Evolutionary conservation across 2,888 invertebrate genomes (phyloP), one percentile per base, ranked within the genome.

Genomic region (Eretmocerus hayati): DNA sequence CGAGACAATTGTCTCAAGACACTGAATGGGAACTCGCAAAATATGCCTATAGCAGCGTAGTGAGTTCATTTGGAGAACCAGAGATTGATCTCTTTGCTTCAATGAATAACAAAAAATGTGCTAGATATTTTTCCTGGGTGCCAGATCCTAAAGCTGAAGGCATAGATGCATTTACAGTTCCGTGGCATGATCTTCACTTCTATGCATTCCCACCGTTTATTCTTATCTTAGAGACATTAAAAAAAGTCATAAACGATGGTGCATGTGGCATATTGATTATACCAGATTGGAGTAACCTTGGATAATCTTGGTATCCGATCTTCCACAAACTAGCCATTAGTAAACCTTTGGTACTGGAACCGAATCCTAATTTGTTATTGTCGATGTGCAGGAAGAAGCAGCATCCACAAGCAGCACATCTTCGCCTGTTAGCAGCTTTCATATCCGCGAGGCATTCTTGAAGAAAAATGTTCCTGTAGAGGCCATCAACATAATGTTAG

Each of bases 351-450:
- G 6, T 5, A 3, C 31, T 23, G 3, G 11, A 26, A 13, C 35
- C 35, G 23, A 30, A 18, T 6, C 5, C 37, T 35, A 48, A 56
- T 11, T 50, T 58, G 23, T 48, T 58, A 6, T 26, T 53, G 15
- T 59, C 56, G 40, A 40, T 53, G 54, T 42, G 48, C 48, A 58
- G 59, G 46, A 32, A 26, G 13, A 44, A 36, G 26, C n/a, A 23
- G 36, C 39, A 39, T 15, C 39, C 39, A 9, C 15, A 23, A 15
- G 23, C 13, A 3, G 15, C 11, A 4, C 3, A 3, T 9, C 39
- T 39, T 39, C 13, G 15, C 39, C 39, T 39, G 39, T 22, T 39
- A 18, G 39, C 39, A 5, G 39, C 4, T 3, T 15, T 22, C 15
- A 15, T 39, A 21, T 39, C 22, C 13, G 15, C 15, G 5, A 22